These are phyloP conservation scores for Caranx melampygus DNA, from an alignment of 2,113 vertebrate genomes.

Conservation along the genomic window DNA sequence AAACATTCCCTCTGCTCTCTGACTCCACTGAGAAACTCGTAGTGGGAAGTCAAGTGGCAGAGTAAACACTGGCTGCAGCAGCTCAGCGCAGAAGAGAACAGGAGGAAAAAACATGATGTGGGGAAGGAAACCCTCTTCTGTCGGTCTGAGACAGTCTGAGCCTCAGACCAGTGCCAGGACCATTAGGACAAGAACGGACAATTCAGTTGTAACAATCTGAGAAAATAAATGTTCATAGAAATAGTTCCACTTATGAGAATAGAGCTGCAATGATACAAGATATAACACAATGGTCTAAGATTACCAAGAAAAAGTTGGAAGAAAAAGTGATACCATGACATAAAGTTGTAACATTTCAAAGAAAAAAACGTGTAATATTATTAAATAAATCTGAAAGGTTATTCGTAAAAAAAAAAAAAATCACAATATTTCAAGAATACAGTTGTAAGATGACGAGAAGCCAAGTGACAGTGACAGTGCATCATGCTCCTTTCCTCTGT, in stretches of 20 bases:
- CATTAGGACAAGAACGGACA: neutral
- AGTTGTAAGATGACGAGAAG: neutral
- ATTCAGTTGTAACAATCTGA: neutral
- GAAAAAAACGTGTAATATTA: neutral
- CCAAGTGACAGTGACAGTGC: neutral
- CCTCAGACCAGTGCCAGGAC: neutral
- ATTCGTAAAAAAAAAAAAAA: neutral
- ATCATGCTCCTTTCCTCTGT: neutral
- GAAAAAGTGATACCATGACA: no score
- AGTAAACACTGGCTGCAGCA: neutral
- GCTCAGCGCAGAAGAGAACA: neutral
- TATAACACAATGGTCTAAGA: neutral
- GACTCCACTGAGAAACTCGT: neutral
- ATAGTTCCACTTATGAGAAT: neutral
- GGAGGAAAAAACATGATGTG: neutral
- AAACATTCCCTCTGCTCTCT: conserved; percentile 5
- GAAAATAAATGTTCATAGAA: neutral
- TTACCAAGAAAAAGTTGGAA: neutral
- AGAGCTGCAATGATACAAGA: neutral
- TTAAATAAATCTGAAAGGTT: no score
- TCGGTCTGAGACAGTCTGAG: neutral
- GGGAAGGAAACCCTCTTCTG: neutral
- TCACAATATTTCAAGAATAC: neutral
- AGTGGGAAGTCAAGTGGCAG: neutral
- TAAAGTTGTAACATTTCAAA: neutral